Conservation (phyloP, 2,113 vertebrate species). For the Paradisaea rubra region DNA sequence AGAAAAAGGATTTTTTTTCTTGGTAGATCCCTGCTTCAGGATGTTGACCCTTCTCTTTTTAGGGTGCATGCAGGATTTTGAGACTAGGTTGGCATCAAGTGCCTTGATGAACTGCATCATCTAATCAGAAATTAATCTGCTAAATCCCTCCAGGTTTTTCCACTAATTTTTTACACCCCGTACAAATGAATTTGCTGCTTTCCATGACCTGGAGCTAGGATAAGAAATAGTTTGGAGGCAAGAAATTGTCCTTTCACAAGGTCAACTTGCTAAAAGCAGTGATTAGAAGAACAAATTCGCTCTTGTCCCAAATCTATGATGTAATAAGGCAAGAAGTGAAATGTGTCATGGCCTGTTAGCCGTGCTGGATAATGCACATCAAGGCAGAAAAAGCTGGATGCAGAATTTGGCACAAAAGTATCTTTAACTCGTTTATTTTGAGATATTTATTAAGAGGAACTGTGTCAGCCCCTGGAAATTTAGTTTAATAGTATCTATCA, state of each 20-base stretch:
- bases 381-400: neutral
- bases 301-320: slow-evolving; percentile 23
- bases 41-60: neutral
- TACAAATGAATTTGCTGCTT: neutral
- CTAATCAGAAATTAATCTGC: neutral
- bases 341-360: slow-evolving; percentile 43
- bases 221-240: neutral
- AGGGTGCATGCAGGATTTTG: neutral
- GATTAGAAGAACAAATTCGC: neutral
- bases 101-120: neutral
- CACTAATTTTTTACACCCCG: neutral
- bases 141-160: neutral
- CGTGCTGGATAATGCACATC: neutral
- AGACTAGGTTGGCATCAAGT: neutral
- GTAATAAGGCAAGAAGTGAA: slow-evolving; percentile 53
- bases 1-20: neutral
- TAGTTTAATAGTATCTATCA: neutral
- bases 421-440: neutral
- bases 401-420: slow-evolving; percentile 10
- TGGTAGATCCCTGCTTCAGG: neutral
- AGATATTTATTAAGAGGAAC: neutral
- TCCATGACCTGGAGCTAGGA: neutral
- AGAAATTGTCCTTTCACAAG: neutral
- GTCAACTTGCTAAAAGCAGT: neutral
- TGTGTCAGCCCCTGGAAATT: neutral